Conservation (phyloP, 2,113 vertebrate genomes). For the Mesocricetus auratus region DNA sequence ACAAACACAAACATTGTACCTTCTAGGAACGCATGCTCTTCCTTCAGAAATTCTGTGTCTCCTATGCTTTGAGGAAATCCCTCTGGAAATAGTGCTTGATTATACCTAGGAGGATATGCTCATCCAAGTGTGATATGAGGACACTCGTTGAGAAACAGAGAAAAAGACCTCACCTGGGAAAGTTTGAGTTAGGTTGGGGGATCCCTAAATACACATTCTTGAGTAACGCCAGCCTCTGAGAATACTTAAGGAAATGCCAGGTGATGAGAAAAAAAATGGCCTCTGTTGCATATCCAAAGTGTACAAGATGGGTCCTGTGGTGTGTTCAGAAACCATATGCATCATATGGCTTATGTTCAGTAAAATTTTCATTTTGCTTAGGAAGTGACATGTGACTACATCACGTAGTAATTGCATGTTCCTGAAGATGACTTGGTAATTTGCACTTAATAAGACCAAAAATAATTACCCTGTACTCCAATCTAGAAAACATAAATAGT, state of each 20-base stretch:
- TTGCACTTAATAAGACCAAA: constrained; percentile 85
- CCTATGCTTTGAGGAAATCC: background rate
- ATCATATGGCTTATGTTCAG: constrained; percentile 62
- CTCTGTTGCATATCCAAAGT: constrained; percentile 13
- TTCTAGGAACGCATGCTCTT: background rate
- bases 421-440: constrained; percentile 84
- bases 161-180: background rate
- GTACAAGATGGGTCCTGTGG: background rate
- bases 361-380: constrained; percentile 75
- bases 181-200: too few relatives aligned
- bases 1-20: background rate
- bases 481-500: constrained; percentile 84
- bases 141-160: background rate
- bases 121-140: background rate
- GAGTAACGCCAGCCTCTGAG: background rate
- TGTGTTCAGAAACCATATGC: constrained; percentile 56
- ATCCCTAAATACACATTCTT: background rate
- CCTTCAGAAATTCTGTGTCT: background rate
- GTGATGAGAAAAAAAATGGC: background rate
- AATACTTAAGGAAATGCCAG: background rate
- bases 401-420: constrained; percentile 82
- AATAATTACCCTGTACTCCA: constrained; percentile 84
- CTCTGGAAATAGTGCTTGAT: background rate
- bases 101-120: background rate
- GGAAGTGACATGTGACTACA: constrained; percentile 79